Percentiles rank a stretch among this genome's conserved stretches.
These are phyloP conservation scores for Thrips palmi DNA, from an alignment of 1,140 invertebrate genomes.

Conservation along the genomic window DNA sequence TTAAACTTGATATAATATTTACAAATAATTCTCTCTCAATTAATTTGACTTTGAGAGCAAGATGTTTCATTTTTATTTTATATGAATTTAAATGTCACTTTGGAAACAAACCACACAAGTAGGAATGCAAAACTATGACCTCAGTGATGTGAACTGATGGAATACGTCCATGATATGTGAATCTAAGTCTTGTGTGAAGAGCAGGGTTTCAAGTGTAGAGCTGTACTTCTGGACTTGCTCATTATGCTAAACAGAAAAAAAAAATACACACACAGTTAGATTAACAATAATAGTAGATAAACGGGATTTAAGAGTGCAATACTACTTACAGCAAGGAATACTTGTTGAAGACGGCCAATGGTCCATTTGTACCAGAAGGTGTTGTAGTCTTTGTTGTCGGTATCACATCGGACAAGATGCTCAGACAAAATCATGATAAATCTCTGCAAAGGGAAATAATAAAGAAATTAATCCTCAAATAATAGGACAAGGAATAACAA, in stretches of 20 bases:
- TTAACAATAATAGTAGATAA: slow-evolving; percentile 11
- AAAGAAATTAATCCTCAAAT: slow-evolving; percentile 11
- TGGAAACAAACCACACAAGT: neutral
- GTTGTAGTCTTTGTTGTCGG: slow-evolving; percentile 79
- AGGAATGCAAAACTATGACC: slow-evolving; percentile 27
- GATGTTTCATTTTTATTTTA: too few relatives aligned
- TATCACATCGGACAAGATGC: slow-evolving; percentile 83
- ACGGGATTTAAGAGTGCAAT: neutral
- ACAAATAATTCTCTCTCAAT: too few relatives aligned
- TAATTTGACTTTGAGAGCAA: too few relatives aligned
- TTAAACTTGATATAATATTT: too few relatives aligned
- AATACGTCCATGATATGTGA: slow-evolving; percentile 92
- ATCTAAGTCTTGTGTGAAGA: slow-evolving; percentile 93
- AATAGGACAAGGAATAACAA: slow-evolving; percentile 10
- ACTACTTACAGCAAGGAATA: slow-evolving; percentile 73
- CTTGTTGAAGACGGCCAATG: slow-evolving; percentile 82
- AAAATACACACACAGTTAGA: neutral
- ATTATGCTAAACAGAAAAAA: slow-evolving; percentile 55
- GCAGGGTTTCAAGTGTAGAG: slow-evolving; percentile 77
- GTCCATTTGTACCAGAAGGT: slow-evolving; percentile 97
- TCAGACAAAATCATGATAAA: slow-evolving; percentile 98
- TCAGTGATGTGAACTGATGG: slow-evolving; percentile 82
- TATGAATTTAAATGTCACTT: too few relatives aligned
- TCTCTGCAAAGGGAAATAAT: slow-evolving; percentile 31
- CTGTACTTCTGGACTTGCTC: slow-evolving; percentile 97